Evolutionary conservation across 2,888 invertebrate genomes (phyloP).

Genomic region (Hypena proboscidalis): DNA sequence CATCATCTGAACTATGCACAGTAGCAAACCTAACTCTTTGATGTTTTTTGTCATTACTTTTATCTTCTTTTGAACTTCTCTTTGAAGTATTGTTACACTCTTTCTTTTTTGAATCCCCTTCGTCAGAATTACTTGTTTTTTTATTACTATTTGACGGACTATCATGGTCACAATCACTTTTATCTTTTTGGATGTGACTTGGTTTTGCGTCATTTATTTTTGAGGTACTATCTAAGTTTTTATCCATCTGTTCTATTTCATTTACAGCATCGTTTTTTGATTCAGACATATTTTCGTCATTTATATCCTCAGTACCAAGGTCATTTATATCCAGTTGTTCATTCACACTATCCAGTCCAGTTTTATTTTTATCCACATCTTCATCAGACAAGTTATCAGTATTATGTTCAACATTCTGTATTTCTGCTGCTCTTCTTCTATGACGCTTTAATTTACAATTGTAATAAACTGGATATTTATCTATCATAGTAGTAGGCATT

Average conservation of each 20-base stretch:
- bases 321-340: not conserved
- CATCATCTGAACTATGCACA: conserved; percentile 44
- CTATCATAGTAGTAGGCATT: conserved; percentile 55
- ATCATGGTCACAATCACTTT: too few species aligned
- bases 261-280: too few species aligned
- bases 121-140: not conserved
- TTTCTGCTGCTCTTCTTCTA: conserved; percentile 39
- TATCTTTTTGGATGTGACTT: too few species aligned
- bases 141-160: too few species aligned
- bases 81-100: not conserved
- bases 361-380: conserved; percentile 4
- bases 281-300: too few species aligned
- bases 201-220: too few species aligned
- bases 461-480: conserved; percentile 71
- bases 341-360: not conserved
- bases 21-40: conserved; percentile 7
- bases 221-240: too few species aligned
- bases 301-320: too few species aligned
- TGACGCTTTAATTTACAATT: conserved; percentile 65
- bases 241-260: too few species aligned
- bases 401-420: conserved; percentile 9
- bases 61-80: not conserved
- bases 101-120: not conserved
- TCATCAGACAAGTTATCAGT: conserved; percentile 7
- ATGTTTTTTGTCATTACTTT: not conserved